phyloP scores from a whole-genome alignment of 2,888 invertebrate genomes.

The Drosophila phalerata region DNA sequence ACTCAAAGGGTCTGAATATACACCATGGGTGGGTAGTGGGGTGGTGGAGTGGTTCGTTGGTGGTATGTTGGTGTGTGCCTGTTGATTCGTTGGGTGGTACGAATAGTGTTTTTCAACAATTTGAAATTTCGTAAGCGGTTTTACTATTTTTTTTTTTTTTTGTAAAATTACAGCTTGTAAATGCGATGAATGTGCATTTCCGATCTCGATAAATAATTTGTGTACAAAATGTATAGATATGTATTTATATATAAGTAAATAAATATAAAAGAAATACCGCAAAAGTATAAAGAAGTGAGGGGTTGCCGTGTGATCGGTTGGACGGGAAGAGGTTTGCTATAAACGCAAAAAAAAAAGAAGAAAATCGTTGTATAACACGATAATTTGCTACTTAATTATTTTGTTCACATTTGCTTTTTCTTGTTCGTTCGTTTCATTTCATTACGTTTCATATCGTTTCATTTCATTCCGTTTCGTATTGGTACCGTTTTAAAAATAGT shows the following conservation, averaged over 20 bases:
- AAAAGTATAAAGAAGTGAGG: slow-evolving; percentile 8
- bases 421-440: slow-evolving; percentile 31
- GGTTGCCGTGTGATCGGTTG: neutral
- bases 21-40: slow-evolving; percentile 36
- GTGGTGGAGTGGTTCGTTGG: neutral
- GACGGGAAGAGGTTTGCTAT: neutral
- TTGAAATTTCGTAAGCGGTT: slow-evolving; percentile 9
- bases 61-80: neutral
- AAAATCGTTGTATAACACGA: slow-evolving; percentile 78
- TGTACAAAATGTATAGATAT: neutral
- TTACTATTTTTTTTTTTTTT: neutral
- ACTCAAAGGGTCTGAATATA: neutral
- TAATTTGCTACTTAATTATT: slow-evolving; percentile 80
- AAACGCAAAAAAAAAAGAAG: slow-evolving; percentile 36
- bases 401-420: slow-evolving; percentile 61
- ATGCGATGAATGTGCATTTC: slow-evolving; percentile 23
- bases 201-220: slow-evolving; percentile 2
- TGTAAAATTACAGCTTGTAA: slow-evolving; percentile 2
- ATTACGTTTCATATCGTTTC: slow-evolving; percentile 56
- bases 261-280: slow-evolving; percentile 6
- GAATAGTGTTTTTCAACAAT: neutral
- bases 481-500: slow-evolving; percentile 77
- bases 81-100: neutral
- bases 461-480: slow-evolving; percentile 57
- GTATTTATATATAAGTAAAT: slow-evolving; percentile 6